These are phyloP conservation scores for Plemyria rubiginata DNA, from an alignment of 2,888 invertebrate species.

Conservation along the genomic window DNA sequence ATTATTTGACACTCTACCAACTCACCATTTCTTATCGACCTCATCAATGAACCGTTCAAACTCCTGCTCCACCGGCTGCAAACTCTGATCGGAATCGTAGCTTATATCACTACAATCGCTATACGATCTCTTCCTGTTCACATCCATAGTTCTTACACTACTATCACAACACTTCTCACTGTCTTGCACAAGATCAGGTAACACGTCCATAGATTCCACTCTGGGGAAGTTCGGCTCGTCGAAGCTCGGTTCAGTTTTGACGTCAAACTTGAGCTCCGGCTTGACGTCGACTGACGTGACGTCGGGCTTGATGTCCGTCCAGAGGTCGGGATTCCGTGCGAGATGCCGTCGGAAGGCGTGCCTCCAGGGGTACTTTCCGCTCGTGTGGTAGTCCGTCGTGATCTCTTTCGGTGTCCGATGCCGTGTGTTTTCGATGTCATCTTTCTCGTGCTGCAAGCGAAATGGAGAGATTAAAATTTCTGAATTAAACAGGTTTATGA, in stretches of 20 bases:
- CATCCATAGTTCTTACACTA: slow-evolving; percentile 43
- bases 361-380: slow-evolving; percentile 74
- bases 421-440: slow-evolving; percentile 70
- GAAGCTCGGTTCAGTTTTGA: slow-evolving; percentile 25
- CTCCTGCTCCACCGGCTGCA: slow-evolving; percentile 74
- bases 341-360: slow-evolving; percentile 73
- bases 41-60: slow-evolving; percentile 76
- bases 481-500: not conserved
- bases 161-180: slow-evolving; percentile 46
- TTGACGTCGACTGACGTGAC: slow-evolving; percentile 26
- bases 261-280: slow-evolving; percentile 17
- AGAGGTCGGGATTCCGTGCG: slow-evolving; percentile 61
- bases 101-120: slow-evolving; percentile 70
- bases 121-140: slow-evolving; percentile 66
- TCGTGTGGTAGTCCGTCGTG: slow-evolving; percentile 71
- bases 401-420: slow-evolving; percentile 73
- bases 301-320: slow-evolving; percentile 49
- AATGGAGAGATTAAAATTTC: not conserved
- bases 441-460: slow-evolving; percentile 19
- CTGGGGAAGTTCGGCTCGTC: not conserved
- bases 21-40: slow-evolving; percentile 79
- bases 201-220: slow-evolving; percentile 33
- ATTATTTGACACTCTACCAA: too few species aligned
- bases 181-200: slow-evolving; percentile 46
- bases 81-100: slow-evolving; percentile 72